Evolutionary conservation across 2,113 vertebrate species (phyloP).

Genomic region (Clarias magur): DNA sequence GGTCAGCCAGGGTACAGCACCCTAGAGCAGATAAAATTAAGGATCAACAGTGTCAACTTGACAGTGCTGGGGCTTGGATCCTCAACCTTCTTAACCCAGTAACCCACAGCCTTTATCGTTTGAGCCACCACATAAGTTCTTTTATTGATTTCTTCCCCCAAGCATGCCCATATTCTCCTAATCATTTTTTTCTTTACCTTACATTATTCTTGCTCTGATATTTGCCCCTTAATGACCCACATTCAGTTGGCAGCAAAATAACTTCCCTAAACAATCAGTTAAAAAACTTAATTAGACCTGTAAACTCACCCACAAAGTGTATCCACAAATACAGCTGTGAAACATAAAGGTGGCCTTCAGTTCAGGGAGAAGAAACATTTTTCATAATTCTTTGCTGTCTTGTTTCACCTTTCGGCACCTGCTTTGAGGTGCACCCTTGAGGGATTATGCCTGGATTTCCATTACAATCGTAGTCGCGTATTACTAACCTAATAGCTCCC

Average conservation of each 20-base stretch:
- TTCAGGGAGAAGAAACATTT: constrained; percentile 2
- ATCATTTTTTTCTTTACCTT: not conserved
- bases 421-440: constrained; percentile 12
- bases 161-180: not conserved
- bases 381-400: constrained; percentile 4
- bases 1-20: no score
- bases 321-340: constrained; percentile 4
- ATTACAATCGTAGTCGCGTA: not conserved
- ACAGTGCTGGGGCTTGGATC: no score
- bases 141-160: not conserved
- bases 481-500: not conserved
- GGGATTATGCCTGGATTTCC: constrained; percentile 15
- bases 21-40: no score
- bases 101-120: no score
- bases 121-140: not conserved
- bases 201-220: constrained; percentile 11
- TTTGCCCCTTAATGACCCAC: not conserved
- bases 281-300: constrained; percentile 46
- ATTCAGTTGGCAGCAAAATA: constrained; percentile 20
- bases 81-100: no score
- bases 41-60: no score
- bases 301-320: constrained; percentile 6
- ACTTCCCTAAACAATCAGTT: constrained; percentile 22
- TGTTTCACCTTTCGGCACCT: constrained; percentile 23
- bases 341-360: not conserved